A percentile compares a stretch with the other conserved stretches of the same genome.
Evolutionary conservation across 2,113 vertebrate species (phyloP).

Genomic region (Pterocles gutturalis): DNA sequence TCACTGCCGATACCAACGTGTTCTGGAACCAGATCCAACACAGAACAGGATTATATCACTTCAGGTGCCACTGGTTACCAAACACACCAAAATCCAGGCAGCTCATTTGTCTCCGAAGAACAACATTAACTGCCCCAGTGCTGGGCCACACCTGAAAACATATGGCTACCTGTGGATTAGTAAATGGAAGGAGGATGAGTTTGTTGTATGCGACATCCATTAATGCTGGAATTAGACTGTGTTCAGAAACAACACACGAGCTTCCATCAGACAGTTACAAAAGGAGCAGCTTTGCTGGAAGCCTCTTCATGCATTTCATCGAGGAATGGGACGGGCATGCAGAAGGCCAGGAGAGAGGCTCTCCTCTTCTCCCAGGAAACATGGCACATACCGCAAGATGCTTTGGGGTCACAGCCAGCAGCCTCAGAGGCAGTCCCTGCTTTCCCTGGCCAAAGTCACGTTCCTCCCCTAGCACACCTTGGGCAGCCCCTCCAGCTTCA

Average conservation of each 20-base stretch:
- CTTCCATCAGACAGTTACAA: background rate
- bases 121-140: background rate
- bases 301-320: too few species aligned
- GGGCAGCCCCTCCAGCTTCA: background rate
- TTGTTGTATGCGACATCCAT: background rate
- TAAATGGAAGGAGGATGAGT: background rate
- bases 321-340: rapidly evolving
- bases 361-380: background rate
- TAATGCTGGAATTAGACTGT: background rate
- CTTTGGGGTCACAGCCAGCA: background rate
- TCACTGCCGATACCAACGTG: background rate
- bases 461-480: background rate
- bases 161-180: background rate
- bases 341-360: background rate
- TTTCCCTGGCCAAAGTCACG: background rate
- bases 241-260: background rate
- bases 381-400: background rate
- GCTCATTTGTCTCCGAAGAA: background rate
- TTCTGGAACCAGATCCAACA: background rate
- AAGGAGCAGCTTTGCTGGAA: background rate
- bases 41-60: background rate
- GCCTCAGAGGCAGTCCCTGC: background rate
- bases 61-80: background rate
- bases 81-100: background rate
- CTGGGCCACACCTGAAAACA: background rate